Conservation (phyloP, 2,797 vertebrate species). For the Glossophaga mutica region DNA sequence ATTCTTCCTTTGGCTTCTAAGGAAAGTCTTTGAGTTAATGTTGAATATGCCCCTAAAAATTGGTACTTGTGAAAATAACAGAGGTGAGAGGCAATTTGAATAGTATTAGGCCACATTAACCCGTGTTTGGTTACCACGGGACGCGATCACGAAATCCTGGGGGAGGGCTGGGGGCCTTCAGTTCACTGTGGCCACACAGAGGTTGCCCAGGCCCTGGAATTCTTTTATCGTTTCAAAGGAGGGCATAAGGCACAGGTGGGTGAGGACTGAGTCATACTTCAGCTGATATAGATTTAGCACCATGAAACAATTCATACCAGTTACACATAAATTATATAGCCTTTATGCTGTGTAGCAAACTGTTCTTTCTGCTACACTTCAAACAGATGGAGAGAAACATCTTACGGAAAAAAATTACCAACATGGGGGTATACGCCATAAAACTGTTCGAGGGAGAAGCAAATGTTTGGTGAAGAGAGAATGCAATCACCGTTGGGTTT, state of each 20-base stretch:
- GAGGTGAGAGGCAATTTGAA: not conserved
- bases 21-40: conserved; percentile 34
- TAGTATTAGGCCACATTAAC: conserved; percentile 22
- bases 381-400: not conserved
- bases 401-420: not conserved
- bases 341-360: not conserved
- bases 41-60: not conserved
- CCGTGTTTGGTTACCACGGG: not conserved
- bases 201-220: not conserved
- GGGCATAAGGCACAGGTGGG: not conserved
- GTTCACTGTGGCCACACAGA: not conserved
- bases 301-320: not conserved
- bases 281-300: not conserved
- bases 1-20: not conserved
- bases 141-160: not conserved
- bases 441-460: not conserved
- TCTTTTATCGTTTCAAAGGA: not conserved
- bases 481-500: not conserved
- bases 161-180: not conserved
- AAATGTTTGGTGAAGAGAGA: not conserved
- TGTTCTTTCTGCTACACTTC: not conserved
- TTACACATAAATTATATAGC: not conserved
- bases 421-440: not conserved
- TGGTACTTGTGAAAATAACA: conserved; percentile 44
- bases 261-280: not conserved